Evolutionary conservation across 2,888 invertebrate genomes (phyloP), one percentile per base, ranked within the genome.

Genomic region (Frankliniella fusca): DNA sequence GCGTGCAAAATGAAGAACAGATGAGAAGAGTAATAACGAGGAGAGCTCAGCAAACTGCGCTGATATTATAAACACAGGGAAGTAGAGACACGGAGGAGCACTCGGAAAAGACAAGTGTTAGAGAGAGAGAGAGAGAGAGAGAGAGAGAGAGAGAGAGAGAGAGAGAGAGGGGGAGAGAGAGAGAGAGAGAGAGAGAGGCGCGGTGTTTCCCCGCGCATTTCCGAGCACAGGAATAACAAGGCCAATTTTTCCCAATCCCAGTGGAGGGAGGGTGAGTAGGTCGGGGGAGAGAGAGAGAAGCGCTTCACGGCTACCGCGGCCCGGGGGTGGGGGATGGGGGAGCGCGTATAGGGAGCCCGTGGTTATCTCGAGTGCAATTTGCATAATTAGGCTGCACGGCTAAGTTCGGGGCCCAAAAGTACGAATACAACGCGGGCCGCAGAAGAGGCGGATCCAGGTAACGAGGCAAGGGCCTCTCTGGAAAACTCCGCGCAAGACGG

Each of bases 341-440:
- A 7, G 23, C 11, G n/a, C 70, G 70, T 20, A 70, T 18, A 61
- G n/a, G 61, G 61, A 61, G 61, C 12, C 20, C 11, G 61, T 61
- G 70, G 70, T 76, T 76, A 76, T 76, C 70, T 76, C 70, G 27
- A 76, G 70, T 27, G 70, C 70, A 27, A 76, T 76, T 76, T 76
- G 70, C 70, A 76, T 76, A 76, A 76, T 76, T 76, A 76, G 70
- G 70, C 70, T 76, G 70, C 70, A 76, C 27, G 70, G 70, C 70
- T 27, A 76, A 76, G 23, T 76, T 76, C 27, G 70, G 27, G 70
- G 38, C 38, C 61, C 18, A 27, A 76, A 76, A 76, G 70, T 76
- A 76, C 70, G 70, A 76, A 23, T 76, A 76, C 23, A 54, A 18
- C 54, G 18, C 15, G 15, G 18, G 54, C 54, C 12, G 54, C 61